Evolutionary conservation across 2,113 vertebrate genomes (phyloP), one percentile per base, ranked within the genome.

Genomic region (Tylochromis polylepis): DNA sequence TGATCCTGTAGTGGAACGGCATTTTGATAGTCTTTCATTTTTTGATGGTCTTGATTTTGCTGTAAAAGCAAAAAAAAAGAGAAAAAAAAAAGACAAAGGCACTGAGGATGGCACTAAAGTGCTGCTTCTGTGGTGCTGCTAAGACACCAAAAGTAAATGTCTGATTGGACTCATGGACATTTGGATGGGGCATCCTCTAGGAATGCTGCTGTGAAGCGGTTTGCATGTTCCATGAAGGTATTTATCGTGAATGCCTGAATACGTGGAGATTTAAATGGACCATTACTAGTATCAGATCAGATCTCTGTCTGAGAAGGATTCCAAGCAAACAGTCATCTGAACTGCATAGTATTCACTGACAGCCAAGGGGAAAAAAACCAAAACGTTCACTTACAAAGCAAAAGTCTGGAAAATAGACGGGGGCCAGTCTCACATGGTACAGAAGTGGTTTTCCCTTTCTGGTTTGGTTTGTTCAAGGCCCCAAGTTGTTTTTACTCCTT

Each of bases 401-500:
- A 18, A 90, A 83, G 36, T 90, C 86, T 70, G 67, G 55, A 60
- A 53, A 60, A 67, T 78, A 20, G 80, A 57, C 55, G 27, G 58
- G 82, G 24, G 55, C 79, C 59, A 90, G 62, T 81, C 36, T 79
- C 60, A 89, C 80, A 83, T 81, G 82, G 77, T 62, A 87, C 36
- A 46, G 86, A 93, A 88, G 89, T 89, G 93, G 85, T 84, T 91
- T 94, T 58, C 65, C 46, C 57, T 62, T 53, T 51, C 78, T 14
- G 9, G 67, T 88, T 86, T 79, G 55, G 89, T 89, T 90, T 92
- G 82, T 87, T 90, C 75, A 88, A 87, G 77, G 78, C 89, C 79
- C 15, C 43, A 16, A 77, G 67, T 34, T 86, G 72, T 86, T 92
- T 93, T 89, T 55, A 82, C 85, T 93, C 3, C 12, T 88, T 88